Evolutionary conservation across 2,888 invertebrate genomes (phyloP).

Genomic region (Gibbula magus): DNA sequence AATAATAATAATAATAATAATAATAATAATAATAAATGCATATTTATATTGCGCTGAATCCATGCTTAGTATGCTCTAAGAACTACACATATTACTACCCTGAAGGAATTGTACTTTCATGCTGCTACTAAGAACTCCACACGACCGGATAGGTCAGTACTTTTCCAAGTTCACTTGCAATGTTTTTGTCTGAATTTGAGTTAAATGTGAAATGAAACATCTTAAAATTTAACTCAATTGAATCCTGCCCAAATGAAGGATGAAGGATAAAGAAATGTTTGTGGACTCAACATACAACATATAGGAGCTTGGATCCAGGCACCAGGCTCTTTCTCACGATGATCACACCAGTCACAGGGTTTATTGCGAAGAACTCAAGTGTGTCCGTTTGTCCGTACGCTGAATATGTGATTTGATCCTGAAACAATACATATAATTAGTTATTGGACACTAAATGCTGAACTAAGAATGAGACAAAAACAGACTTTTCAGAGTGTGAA

Average conservation of each 20-base stretch:
- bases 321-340: constrained; percentile 51
- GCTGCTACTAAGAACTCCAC: not conserved
- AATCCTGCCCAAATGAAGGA: no score
- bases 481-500: no score
- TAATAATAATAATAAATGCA: no score
- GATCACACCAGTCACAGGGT: constrained; percentile 53
- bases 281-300: no score
- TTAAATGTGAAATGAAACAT: not conserved
- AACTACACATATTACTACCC: no score
- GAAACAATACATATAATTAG: not conserved
- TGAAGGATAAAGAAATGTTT: no score
- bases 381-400: constrained; percentile 42
- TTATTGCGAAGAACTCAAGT: constrained; percentile 56
- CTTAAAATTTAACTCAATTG: not conserved
- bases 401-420: constrained; percentile 55
- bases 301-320: constrained; percentile 29
- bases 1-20: not conserved
- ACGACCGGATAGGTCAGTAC: no score
- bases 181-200: not conserved
- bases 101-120: no score
- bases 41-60: no score
- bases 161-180: no score
- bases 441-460: not conserved
- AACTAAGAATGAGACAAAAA: not conserved
- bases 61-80: no score